A percentile compares a stretch with the other conserved stretches of the same genome.
These are phyloP conservation scores for Lepilemur septentrionalis DNA, from an alignment of 2,797 vertebrate genomes.

Conservation along the genomic window DNA sequence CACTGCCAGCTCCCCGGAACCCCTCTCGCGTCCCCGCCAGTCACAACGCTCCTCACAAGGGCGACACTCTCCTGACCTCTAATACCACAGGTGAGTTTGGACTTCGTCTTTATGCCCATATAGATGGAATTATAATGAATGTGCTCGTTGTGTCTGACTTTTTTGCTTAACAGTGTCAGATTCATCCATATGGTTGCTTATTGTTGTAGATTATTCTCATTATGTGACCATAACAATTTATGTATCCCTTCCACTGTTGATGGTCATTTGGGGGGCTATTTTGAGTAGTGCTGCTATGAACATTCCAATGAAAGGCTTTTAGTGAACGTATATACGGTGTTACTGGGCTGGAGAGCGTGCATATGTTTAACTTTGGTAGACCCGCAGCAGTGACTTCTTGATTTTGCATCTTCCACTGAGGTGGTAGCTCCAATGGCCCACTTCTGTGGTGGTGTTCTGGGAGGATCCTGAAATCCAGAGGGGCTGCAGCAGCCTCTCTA, in stretches of 20 bases:
- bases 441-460: background rate
- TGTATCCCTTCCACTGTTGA: background rate
- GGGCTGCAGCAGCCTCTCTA: background rate
- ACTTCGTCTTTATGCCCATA: background rate
- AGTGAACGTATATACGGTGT: too few relatives aligned
- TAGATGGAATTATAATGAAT: background rate
- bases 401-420: background rate
- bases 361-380: background rate
- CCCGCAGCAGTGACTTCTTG: background rate
- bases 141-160: background rate
- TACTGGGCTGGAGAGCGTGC: background rate
- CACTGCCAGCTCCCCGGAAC: background rate
- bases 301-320: background rate
- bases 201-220: background rate
- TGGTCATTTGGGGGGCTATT: background rate
- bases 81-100: background rate
- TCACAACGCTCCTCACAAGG: background rate
- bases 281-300: background rate
- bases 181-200: background rate
- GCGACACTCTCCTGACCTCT: background rate
- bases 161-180: background rate
- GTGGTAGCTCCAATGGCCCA: background rate
- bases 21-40: background rate
- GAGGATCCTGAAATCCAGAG: background rate
- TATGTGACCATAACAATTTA: background rate